Percentiles rank a stretch among this genome's conserved stretches.
Conservation (phyloP, 2,797 vertebrate genomes). For the Rhinoraja longicauda region DNA sequence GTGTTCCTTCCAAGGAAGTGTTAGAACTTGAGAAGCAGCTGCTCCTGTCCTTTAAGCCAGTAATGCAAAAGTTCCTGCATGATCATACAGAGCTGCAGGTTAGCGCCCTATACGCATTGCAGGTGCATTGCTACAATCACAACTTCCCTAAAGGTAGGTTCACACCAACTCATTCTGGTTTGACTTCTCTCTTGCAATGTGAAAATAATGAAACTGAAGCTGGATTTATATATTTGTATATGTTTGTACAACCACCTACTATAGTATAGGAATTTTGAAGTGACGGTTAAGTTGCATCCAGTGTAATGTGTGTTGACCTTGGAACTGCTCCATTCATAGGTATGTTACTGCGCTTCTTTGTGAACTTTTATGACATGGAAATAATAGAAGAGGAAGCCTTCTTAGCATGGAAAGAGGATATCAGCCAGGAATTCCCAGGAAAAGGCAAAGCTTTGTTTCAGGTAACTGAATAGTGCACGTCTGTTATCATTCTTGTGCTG, state of each 20-base stretch:
- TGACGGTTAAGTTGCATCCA: background rate
- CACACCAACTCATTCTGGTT: background rate
- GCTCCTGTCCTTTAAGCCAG: conserved; percentile 91
- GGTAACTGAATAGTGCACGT: conserved; percentile 55
- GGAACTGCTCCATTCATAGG: conserved; percentile 55
- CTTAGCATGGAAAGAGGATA: conserved; percentile 98
- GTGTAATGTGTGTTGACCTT: background rate
- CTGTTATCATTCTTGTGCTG: background rate
- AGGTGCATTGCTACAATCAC: conserved; percentile 91
- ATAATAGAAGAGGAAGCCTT: conserved; percentile 99
- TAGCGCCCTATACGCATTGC: conserved; percentile 91
- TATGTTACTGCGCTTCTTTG: conserved; percentile 97
- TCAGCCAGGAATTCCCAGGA: conserved; percentile 97
- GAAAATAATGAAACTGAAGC: too few relatives aligned
- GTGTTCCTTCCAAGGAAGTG: conserved; percentile 85
- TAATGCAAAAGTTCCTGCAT: conserved; percentile 98
- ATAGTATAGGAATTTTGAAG: too few relatives aligned
- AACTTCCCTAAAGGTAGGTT: conserved; percentile 85
- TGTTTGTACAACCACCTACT: too few relatives aligned
- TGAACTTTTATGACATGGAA: conserved; percentile 98
- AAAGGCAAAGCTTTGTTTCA: conserved; percentile 99
- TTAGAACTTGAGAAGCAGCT: conserved; percentile 91
- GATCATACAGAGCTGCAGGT: conserved; percentile 96
- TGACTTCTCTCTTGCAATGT: too few relatives aligned
- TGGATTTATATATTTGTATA: too few relatives aligned